Conservation (phyloP, 2,113 vertebrate genomes). For the Prolemur simus region DNA sequence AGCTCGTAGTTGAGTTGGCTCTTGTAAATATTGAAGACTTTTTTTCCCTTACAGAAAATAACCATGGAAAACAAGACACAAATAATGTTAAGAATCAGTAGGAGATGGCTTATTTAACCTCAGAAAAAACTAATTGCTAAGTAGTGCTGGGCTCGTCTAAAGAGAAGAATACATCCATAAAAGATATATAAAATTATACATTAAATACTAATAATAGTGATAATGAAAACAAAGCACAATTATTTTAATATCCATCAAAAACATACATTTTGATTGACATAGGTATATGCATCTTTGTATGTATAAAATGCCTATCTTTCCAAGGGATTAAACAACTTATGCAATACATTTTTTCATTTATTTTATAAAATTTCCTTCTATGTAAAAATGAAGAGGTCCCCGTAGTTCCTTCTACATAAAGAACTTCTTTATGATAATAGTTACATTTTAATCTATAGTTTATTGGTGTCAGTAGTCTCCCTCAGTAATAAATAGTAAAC, state of each 20-base stretch:
- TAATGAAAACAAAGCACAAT: not conserved
- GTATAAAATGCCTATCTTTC: not conserved
- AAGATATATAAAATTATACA: not conserved
- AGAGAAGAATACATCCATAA: not conserved
- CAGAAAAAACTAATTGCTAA: slow-evolving; percentile 15
- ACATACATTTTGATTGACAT: not conserved
- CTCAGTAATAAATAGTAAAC: not conserved
- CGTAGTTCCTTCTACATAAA: not conserved
- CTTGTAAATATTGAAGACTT: not conserved
- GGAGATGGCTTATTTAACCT: not conserved
- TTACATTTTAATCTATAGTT: not conserved
- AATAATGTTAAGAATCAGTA: slow-evolving; percentile 12
- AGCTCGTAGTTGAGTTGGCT: not conserved
- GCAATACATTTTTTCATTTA: not conserved
- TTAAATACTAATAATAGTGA: not conserved
- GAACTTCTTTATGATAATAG: not conserved
- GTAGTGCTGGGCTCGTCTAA: not conserved
- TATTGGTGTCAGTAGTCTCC: not conserved
- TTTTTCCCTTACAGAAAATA: not conserved
- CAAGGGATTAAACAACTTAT: not conserved
- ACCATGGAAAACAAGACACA: not conserved
- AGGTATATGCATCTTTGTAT: not conserved
- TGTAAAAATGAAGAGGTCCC: not conserved
- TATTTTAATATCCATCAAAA: not conserved
- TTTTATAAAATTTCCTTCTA: not conserved